phyloP scores from a whole-genome alignment of 2,797 vertebrate genomes.

The Bufotes viridis region DNA sequence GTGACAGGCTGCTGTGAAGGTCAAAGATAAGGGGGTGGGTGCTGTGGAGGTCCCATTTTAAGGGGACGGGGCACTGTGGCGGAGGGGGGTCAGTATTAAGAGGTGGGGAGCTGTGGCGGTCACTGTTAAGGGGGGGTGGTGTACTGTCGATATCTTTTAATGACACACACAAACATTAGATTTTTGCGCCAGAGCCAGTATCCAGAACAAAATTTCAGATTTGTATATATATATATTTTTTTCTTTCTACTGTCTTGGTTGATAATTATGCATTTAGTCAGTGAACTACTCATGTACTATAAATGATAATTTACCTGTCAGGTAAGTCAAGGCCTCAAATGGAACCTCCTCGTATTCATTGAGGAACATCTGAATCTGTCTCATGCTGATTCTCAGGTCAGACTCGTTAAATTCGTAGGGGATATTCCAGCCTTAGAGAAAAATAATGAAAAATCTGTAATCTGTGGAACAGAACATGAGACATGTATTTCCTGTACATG shows the following conservation, averaged over 20 bases:
- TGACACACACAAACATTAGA: no score
- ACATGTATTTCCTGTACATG: background rate
- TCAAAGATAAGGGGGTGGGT: no score
- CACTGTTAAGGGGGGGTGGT: no score
- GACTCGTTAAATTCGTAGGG: constrained; percentile 96
- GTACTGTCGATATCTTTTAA: no score
- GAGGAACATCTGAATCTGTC: constrained; percentile 94
- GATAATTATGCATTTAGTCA: background rate
- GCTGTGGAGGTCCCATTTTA: no score
- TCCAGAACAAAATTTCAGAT: no score
- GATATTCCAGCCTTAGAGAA: constrained; percentile 91
- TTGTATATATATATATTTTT: no score
- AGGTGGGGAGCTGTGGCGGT: no score
- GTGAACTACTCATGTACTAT: background rate
- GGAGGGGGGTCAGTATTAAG: no score
- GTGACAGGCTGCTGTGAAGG: no score
- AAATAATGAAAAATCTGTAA: background rate
- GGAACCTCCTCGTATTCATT: constrained; percentile 90
- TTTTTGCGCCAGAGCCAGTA: no score
- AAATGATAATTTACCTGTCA: constrained; percentile 81
- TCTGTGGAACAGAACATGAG: background rate
- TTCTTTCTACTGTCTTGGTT: background rate
- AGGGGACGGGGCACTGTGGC: no score
- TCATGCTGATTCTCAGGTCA: constrained; percentile 89
- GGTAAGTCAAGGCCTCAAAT: constrained; percentile 87